Conservation (phyloP, 64 coral and sea anemone genomes). For the Pocillopora verrucosa region DNA sequence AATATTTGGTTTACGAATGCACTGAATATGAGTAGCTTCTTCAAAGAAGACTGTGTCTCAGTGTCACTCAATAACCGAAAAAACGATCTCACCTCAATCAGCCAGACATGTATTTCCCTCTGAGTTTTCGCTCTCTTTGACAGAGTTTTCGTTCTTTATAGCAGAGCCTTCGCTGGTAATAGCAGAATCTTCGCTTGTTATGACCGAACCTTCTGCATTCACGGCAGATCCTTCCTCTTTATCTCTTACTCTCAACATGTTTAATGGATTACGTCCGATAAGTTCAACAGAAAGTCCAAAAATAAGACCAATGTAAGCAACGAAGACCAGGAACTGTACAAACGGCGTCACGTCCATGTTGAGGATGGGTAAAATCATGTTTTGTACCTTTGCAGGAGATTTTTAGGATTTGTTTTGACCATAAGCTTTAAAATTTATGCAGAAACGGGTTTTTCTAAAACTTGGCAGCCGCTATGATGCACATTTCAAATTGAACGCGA, state of each 20-base stretch:
- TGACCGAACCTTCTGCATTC: neutral
- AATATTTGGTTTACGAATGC: no score
- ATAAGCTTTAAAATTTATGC: neutral
- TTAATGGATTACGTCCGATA: neutral
- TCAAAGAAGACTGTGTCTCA: no score
- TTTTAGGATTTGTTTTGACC: neutral
- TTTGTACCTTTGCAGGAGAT: neutral
- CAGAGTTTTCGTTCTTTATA: no score
- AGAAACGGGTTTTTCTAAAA: neutral
- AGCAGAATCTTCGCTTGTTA: no score
- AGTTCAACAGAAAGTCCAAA: conserved; percentile 23
- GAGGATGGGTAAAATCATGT: conserved; percentile 5
- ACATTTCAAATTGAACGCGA: neutral
- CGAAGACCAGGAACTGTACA: neutral
- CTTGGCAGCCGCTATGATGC: neutral
- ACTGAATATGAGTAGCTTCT: no score
- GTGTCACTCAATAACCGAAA: no score
- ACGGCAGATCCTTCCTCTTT: no score
- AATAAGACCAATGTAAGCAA: conserved; percentile 20
- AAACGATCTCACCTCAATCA: no score
- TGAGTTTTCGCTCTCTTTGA: no score
- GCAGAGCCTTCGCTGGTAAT: no score
- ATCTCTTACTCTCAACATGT: neutral
- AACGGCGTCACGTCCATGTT: conserved; percentile 16
- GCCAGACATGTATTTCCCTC: no score